Evolutionary conservation across 2,888 invertebrate genomes (phyloP), one percentile per base, ranked within the genome.

Genomic region (Prionchulus punctatus): DNA sequence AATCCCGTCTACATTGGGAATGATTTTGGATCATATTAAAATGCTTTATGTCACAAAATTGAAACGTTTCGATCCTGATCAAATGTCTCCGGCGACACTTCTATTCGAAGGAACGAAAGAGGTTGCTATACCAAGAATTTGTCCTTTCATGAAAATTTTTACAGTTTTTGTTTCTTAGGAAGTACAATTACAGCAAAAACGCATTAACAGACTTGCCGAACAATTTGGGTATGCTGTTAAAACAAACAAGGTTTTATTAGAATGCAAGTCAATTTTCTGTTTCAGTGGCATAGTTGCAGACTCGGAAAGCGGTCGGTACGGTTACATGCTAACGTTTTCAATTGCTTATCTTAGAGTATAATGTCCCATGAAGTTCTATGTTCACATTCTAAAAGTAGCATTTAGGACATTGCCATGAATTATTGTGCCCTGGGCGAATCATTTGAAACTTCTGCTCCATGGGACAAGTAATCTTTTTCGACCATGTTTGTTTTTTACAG

Each of bases 401-500:
- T 45, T 45, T 45, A 89, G 88, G 96, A 98, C 72, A 76, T 94
- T 53, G 94, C 84, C 0, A 78, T 96, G 61, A 84, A 88, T 56
- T 86, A 84, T 72, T 80, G 82, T 62, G 80, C 92, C 23, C 82
- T 94, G 1, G 85, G 91, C 0, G 96, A 98, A 73, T 94, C 94
- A 0, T 98, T 98, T 76, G 96, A 98, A 76, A 98, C 98, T 0
- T 96, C 96, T 0, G 92, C 92, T 1, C 86, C 96, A 1, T 98
- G 96, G 96, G 88, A 90, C 74, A 71, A 73, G 73, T 73, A 36
- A 27, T 27, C 15, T 42, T 23, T 30, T 1, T 1, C 30, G 31
- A 36, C 36, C 12, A 12, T 18, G 7, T 36, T 18, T 36, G 7
- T 36, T 36, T 12, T 18, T 7, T 36, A 12, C 18, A 18, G 18